phyloP scores from a whole-genome alignment of 2,888 invertebrate species.

The Patella pellucida region DNA sequence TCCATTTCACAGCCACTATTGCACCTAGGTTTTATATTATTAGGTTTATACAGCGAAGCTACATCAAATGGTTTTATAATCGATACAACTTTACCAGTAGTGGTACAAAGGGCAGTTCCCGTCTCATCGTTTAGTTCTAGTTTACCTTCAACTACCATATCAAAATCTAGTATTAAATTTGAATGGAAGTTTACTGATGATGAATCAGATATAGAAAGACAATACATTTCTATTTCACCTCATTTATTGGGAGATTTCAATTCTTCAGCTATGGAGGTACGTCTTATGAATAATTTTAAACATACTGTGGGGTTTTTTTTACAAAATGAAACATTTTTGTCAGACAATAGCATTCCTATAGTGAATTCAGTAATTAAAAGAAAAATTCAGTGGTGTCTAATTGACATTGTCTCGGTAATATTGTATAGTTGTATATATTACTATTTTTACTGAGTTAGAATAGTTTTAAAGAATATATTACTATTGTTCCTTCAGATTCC shows the following conservation, averaged over 20 bases:
- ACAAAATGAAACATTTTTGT: no score
- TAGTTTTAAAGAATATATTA: no score
- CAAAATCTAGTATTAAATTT: slow-evolving; percentile 22
- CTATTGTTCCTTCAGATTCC: background rate
- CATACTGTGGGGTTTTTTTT: no score
- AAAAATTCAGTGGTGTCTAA: no score
- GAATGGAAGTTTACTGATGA: slow-evolving; percentile 29
- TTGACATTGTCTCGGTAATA: no score
- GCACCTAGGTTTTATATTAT: background rate
- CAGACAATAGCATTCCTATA: no score
- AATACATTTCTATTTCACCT: slow-evolving; percentile 27
- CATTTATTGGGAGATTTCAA: slow-evolving; percentile 26
- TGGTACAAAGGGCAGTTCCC: slow-evolving; percentile 17
- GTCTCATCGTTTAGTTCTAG: slow-evolving; percentile 26
- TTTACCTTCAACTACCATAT: slow-evolving; percentile 20
- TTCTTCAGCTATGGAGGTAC: slow-evolving; percentile 16
- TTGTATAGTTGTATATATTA: no score
- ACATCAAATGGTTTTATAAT: slow-evolving; percentile 44
- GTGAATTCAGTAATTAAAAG: no score
- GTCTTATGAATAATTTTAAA: background rate
- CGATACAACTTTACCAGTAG: slow-evolving; percentile 38
- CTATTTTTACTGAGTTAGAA: no score
- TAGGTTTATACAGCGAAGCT: slow-evolving; percentile 28
- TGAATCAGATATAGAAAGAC: slow-evolving; percentile 26
- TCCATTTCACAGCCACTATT: no score